These are phyloP conservation scores for Lycodopsis pacificus DNA, from an alignment of 2,797 vertebrate species.

Conservation along the genomic window DNA sequence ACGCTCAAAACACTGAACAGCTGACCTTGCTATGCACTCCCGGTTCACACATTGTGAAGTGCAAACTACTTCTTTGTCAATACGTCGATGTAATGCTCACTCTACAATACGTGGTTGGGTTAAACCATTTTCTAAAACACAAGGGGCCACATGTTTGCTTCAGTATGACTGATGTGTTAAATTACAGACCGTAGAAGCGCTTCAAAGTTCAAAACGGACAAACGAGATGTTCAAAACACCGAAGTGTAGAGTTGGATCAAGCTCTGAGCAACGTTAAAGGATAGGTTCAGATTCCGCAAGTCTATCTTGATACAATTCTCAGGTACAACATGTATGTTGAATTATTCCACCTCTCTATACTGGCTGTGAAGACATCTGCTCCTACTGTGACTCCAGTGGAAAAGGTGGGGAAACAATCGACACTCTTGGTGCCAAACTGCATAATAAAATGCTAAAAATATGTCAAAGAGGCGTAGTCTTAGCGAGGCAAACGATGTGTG, in stretches of 20 bases:
- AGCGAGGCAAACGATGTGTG: neutral
- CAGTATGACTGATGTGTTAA: neutral
- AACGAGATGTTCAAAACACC: neutral
- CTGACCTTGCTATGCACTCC: neutral
- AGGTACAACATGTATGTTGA: no score
- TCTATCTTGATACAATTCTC: no score
- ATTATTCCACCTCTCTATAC: neutral
- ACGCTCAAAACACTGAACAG: constrained; percentile 6
- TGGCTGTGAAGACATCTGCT: neutral
- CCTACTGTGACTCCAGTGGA: neutral
- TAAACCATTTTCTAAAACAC: neutral
- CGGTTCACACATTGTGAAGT: neutral
- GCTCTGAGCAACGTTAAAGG: neutral
- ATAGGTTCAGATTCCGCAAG: neutral
- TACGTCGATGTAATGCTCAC: neutral
- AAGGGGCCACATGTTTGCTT: neutral
- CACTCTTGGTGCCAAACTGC: no score
- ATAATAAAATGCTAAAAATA: neutral
- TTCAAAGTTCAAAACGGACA: neutral
- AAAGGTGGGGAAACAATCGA: no score
- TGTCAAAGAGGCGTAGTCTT: neutral
- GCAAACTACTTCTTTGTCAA: constrained; percentile 5
- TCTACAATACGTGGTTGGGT: neutral
- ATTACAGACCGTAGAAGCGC: neutral
- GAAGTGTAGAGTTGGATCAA: neutral